Evolutionary conservation across 64 coral and sea anemone genomes (phyloP), one percentile per base, ranked within the genome.

Genomic region (Stichodactyla mertensii): DNA sequence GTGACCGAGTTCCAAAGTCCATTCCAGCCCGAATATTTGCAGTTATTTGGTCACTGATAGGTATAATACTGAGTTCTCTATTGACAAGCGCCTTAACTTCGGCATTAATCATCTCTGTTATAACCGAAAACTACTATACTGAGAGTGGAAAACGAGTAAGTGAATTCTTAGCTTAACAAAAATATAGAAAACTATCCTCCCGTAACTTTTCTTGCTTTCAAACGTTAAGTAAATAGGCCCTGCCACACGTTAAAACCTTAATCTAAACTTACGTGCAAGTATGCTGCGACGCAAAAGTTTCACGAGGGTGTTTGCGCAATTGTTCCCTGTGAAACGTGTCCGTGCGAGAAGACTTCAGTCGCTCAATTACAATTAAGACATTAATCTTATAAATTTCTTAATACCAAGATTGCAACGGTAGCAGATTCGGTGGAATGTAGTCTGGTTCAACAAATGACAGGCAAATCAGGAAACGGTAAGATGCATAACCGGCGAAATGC

Each of bases 1-100:
- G 95, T 82, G 95, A 98, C 60, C 87, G 95, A 64, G 92, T 91
- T 16, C 95, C 95, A 11, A 98, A 92, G 58, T 98, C 95, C 19
- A 77, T 86, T 19, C 67, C 31, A n/a, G 92, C 86, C 6, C 85
- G 93, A 55, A 52, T 87, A 1, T 94, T 98, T 64, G 86, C 92
- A 60, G 87, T 98, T 10, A 15, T 94, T 2, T 98, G 95, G 95
- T 93, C 92, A 16, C 79, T 98, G 67, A 89, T 91, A 59, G 95
- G 95, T 10, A 89, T 98, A 16, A 87, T 93, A 4, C 55, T 98
- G 16, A 92, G 91, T 74, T 91, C 86, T 3, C 57, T 98, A 18
- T 94, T 98, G n/a, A 89, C 92, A 14, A 86, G 82, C 23, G 85
- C 87, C 61, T 52, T 98, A 10, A 88, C 92, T 2, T 53, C 95